Evolutionary conservation across 2,797 vertebrate genomes (phyloP), one percentile per base, ranked within the genome.

Genomic region (Epinephelus malabaricus): DNA sequence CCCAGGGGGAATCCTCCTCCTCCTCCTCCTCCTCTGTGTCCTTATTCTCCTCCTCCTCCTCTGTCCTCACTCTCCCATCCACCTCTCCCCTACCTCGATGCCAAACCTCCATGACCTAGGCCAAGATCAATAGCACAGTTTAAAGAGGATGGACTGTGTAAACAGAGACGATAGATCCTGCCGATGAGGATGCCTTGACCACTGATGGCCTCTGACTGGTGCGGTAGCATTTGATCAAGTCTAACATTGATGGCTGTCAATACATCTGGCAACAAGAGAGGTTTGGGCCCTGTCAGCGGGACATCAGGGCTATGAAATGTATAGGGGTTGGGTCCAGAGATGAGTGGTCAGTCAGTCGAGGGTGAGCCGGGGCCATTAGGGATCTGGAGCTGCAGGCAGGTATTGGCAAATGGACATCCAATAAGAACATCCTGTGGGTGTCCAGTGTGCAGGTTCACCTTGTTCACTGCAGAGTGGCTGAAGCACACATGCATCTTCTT

Each of bases 91-190:
- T 64, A 71, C 79, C 89, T 86, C 67, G 63, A 92, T 89, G 90
- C 89, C 86, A 89, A 84, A 84, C 79, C 86, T 87, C 77, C 55
- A 51, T 92, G 92, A 93, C 93, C 90, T 89, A 79, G 86, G 90
- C 85, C 88, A 80, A 86, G 88, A 94, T 93, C 91, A 79, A 94
- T 94, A 92, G 69, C 78, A 46, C 81, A 82, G 91, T 93, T 94
- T 93, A 90, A 93, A 92, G 90, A 92, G 91, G 90, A 92, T 92
- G 84, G 84, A 87, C 88, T 86, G 92, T 89, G 90, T 92, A 93
- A 94, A 94, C 86, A 93, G 89, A 92, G 90, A 89, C 60, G 69
- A 90, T 85, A 76, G 88, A 90, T 93, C 82, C 88, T 91, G 86
- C 86, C 86, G 62, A 81, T 70, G 88, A 87, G 81, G 82, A 89